Base-by-base conservation (phyloP, 1,140 invertebrate species). In the Rhagoletis pomonella region DNA sequence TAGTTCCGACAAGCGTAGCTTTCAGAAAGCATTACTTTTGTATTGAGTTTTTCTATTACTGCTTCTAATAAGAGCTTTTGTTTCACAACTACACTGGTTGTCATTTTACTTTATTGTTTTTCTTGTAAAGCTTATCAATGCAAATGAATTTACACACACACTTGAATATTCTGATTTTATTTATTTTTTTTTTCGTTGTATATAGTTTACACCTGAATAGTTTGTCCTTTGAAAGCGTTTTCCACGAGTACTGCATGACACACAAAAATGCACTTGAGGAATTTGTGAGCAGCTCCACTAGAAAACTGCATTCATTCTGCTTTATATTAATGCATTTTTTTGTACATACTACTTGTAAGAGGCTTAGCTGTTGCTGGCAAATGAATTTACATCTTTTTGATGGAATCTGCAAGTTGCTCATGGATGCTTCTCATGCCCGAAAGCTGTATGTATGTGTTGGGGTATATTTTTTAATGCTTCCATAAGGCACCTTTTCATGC, bases 281-380 rank as follows among this genome's bases (percentile, higher is more conserved):
- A 81, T 81, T 55, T 55, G 73, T 50, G 55, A 81, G 73, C 73
- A 50, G 73, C 73, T 55, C 44, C 47, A 55, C 73, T 81, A 19
- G 14, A 55, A 81, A 69, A 69, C 67, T 58, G 47, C 59, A 1
- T 65, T 39, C 42, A 60, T 62, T 86, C 58, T 44, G 6, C 29
- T 85, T 42, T 14, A 59, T 47, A 29, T 29, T 29, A n/a, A 84
- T 10, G 77, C 19, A 10, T 59, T 85, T 85, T 77, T 3, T 77
- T 77, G 14, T 77, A 44, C 7, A 58, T 55, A 14, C 12, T 81
- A 14, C 39, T 29, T 50, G 17, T 85, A 77, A 77, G 69, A 29
- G 47, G 73, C 73, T 81, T 81, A 81, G 73, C 47, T 81, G 14
- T 55, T 81, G 73, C 73, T 81, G 19, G 73, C n/a, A 81, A 81